These are phyloP conservation scores for Nyctereutes procyonoides DNA, from an alignment of 2,113 vertebrate species.

Conservation along the genomic window DNA sequence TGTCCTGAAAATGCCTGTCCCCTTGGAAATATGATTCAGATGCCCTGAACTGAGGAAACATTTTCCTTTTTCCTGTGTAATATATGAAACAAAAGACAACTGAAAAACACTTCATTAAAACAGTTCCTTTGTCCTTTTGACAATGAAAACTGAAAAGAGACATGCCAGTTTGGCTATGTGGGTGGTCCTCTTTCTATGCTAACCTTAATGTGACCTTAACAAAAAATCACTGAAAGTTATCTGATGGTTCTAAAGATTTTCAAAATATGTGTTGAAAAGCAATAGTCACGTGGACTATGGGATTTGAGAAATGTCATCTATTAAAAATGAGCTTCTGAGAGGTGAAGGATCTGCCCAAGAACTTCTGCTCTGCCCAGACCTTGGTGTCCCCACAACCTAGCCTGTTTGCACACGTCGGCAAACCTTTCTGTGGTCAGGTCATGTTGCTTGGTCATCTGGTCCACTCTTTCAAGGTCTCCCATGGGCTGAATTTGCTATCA, in stretches of 20 bases:
- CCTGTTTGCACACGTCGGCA: neutral
- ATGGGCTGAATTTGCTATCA: neutral
- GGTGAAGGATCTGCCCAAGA: neutral
- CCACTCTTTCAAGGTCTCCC: neutral
- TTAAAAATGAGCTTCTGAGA: slow-evolving; percentile 54
- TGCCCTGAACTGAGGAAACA: slow-evolving; percentile 85
- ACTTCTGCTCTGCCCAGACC: neutral
- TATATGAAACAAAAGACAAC: slow-evolving; percentile 87
- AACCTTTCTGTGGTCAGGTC: neutral
- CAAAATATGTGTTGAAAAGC: slow-evolving; percentile 78
- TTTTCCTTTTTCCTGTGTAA: slow-evolving; percentile 91
- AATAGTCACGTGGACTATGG: slow-evolving; percentile 23
- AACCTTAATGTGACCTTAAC: slow-evolving; percentile 79
- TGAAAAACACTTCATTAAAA: slow-evolving; percentile 87
- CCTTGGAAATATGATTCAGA: slow-evolving; percentile 91
- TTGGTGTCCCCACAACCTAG: accelerated
- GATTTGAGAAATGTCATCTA: slow-evolving; percentile 60
- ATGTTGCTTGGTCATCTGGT: neutral
- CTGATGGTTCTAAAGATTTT: slow-evolving; percentile 77
- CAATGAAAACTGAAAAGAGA: slow-evolving; percentile 83
- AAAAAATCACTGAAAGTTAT: slow-evolving; percentile 74
- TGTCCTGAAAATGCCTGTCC: slow-evolving; percentile 88
- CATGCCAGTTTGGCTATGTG: slow-evolving; percentile 80
- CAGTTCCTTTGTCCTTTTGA: slow-evolving; percentile 86
- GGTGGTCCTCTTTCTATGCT: slow-evolving; percentile 85